Conservation (phyloP, 2,888 invertebrate genomes). For the Belgica antarctica region DNA sequence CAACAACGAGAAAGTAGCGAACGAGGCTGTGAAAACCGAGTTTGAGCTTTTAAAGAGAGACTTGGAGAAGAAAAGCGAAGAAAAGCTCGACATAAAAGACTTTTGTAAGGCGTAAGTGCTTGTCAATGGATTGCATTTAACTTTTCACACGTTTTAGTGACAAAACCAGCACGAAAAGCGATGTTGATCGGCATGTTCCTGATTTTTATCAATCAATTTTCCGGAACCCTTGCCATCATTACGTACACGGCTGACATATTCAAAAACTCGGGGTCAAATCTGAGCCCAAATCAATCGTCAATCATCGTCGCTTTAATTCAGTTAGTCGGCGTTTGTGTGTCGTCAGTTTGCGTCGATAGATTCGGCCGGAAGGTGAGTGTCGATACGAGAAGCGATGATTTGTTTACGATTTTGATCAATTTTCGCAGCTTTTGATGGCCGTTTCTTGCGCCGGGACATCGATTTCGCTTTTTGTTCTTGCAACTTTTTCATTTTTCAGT, state of each 20-base stretch:
- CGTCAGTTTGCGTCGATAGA: constrained; percentile 45
- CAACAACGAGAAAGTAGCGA: constrained; percentile 4
- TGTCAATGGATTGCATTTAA: background rate
- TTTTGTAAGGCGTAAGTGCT: constrained; percentile 46
- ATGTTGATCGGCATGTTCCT: constrained; percentile 44
- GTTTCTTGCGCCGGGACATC: constrained; percentile 35
- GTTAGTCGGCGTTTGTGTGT: constrained; percentile 45
- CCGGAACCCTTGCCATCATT: constrained; percentile 45
- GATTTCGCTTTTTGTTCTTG: background rate
- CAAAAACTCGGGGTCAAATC: constrained; percentile 44
- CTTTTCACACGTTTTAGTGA: constrained; percentile 43
- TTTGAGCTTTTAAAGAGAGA: background rate
- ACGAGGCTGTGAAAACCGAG: background rate
- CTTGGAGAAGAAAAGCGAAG: background rate
- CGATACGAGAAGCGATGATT: too few species aligned
- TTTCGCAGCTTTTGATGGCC: constrained; percentile 25
- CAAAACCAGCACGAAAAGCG: constrained; percentile 25
- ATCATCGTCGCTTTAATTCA: constrained; percentile 46
- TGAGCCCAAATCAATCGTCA: constrained; percentile 46
- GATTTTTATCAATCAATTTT: constrained; percentile 44
- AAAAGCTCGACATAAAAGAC: constrained; percentile 42
- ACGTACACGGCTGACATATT: constrained; percentile 46
- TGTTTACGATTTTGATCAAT: constrained; percentile 18
- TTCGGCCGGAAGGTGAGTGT: constrained; percentile 45
- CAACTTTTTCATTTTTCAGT: constrained; percentile 2